Percentiles rank a stretch among this genome's conserved stretches.
Evolutionary conservation across 1,140 invertebrate genomes (phyloP).

Genomic region (Drosophila pandora): DNA sequence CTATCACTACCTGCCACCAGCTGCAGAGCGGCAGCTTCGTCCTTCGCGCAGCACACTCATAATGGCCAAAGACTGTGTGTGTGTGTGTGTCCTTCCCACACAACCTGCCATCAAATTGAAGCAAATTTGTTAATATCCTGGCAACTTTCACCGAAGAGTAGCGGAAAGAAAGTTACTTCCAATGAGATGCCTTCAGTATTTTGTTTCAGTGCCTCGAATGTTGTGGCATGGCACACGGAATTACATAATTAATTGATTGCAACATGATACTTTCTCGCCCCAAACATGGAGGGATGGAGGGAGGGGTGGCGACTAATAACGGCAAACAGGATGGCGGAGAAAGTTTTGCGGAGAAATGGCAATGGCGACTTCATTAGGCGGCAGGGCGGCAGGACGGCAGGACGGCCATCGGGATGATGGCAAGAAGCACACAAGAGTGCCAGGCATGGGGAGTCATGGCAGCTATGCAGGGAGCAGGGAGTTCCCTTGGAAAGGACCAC

Average conservation of each 20-base stretch:
- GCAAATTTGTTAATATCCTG: constrained; percentile 48
- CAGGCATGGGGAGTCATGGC: constrained; percentile 11
- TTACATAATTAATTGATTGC: constrained; percentile 71
- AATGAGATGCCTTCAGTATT: background rate
- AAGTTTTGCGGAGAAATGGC: constrained; percentile 44
- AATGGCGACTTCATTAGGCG: constrained; percentile 56
- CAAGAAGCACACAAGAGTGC: background rate
- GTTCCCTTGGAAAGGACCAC: too few species aligned
- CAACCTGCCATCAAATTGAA: constrained; percentile 26
- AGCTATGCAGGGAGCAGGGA: constrained; percentile 8
- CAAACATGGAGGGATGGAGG: background rate
- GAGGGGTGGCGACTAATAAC: constrained; percentile 9
- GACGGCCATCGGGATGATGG: background rate
- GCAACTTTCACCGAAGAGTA: background rate
- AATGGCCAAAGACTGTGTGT: constrained; percentile 47
- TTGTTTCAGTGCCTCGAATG: constrained; percentile 9
- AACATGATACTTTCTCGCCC: constrained; percentile 50
- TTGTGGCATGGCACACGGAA: constrained; percentile 32
- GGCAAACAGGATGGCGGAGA: constrained; percentile 19
- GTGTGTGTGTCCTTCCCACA: too few species aligned
- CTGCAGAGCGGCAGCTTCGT: constrained; percentile 24
- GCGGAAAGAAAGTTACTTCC: background rate
- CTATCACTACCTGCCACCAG: constrained; percentile 33
- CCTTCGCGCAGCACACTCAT: constrained; percentile 26
- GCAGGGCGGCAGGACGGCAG: too few species aligned